A percentile compares a stretch with the other conserved stretches of the same genome.
Conservation (phyloP, 64 coral and sea anemone genomes). For the Montipora cactus region DNA sequence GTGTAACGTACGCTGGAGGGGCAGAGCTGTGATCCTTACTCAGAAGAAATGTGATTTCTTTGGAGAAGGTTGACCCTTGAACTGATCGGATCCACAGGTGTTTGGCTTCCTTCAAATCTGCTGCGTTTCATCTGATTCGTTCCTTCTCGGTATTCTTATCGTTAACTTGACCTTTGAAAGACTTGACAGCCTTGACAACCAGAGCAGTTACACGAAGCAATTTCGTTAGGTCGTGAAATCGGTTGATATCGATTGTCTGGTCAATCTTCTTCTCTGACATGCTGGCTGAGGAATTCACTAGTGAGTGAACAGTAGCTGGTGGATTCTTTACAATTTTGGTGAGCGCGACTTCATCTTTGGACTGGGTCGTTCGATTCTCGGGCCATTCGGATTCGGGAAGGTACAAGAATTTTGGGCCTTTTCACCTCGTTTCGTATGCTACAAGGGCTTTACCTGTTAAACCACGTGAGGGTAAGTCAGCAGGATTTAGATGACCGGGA, state of each 20-base stretch:
- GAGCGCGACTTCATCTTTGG: constrained; percentile 3
- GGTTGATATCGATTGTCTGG: constrained; percentile 21
- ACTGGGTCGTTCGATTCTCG: not conserved
- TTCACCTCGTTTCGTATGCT: constrained; percentile 25
- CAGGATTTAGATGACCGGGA: constrained; percentile 47
- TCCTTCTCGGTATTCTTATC: not conserved
- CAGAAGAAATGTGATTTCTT: constrained; percentile 41
- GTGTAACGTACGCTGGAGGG: not conserved
- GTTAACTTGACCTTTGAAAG: not conserved
- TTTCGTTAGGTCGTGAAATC: constrained; percentile 16
- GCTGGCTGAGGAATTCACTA: not conserved
- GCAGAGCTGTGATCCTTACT: not conserved
- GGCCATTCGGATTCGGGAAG: constrained; percentile 21
- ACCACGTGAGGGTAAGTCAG: constrained; percentile 46
- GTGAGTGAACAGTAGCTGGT: not conserved
- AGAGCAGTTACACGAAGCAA: constrained; percentile 52
- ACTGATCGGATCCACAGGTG: constrained; percentile 20
- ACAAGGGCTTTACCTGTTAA: constrained; percentile 5
- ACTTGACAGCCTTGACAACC: not conserved
- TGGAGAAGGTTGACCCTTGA: not conserved
- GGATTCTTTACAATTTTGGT: not conserved
- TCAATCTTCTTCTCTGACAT: constrained; percentile 15
- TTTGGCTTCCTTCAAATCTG: constrained; percentile 41
- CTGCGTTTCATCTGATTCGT: not conserved
- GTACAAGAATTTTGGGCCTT: constrained; percentile 29